phyloP scores from a whole-genome alignment of 2,797 vertebrate species.

The Lemur catta region DNA sequence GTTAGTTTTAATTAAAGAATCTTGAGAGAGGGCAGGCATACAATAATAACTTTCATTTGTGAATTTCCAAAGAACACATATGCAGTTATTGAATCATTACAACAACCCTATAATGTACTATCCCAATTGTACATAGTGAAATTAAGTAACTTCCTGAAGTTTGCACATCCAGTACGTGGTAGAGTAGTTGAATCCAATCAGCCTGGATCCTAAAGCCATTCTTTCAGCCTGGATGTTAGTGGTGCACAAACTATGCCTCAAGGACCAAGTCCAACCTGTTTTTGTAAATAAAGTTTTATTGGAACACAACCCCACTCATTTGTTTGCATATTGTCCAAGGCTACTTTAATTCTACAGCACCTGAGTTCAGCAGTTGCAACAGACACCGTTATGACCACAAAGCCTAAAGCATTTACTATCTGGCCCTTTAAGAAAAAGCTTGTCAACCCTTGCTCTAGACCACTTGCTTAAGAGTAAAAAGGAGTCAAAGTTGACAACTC shows the following conservation, averaged over 20 bases:
- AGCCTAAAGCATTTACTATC: not conserved
- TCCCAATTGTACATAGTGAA: not conserved
- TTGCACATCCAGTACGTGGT: fast-evolving
- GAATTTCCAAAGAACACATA: not conserved
- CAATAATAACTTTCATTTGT: not conserved
- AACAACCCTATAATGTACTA: not conserved
- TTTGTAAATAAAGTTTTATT: not conserved
- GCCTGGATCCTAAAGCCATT: not conserved
- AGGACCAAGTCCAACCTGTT: not conserved
- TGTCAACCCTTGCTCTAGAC: not conserved
- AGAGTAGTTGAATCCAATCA: not conserved
- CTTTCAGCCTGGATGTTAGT: not conserved
- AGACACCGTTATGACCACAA: not conserved
- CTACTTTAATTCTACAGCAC: no score
- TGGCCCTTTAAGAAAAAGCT: not conserved
- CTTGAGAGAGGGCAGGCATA: not conserved
- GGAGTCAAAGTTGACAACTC: not conserved
- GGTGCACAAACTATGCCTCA: not conserved
- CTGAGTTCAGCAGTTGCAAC: not conserved
- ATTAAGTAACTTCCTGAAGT: not conserved
- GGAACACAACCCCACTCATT: not conserved
- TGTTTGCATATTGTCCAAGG: not conserved
- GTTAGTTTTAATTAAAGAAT: not conserved
- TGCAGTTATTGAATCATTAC: not conserved
- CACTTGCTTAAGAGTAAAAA: not conserved